phyloP scores from a whole-genome alignment of 1,140 invertebrate species.

The Magallana ariakensis region DNA sequence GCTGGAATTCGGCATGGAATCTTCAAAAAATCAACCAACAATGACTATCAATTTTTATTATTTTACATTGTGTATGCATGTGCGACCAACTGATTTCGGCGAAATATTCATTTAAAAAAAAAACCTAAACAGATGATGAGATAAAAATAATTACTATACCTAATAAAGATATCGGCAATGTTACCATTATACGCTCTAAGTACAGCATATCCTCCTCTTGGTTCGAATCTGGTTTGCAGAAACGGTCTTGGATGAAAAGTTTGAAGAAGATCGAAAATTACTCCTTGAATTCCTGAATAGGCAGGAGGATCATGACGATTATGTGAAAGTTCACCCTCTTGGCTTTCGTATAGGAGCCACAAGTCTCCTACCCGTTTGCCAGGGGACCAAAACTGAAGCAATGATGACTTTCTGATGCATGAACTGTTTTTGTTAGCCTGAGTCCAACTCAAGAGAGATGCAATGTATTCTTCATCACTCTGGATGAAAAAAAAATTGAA shows the following conservation, averaged over 20 bases:
- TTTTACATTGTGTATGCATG: too few species aligned
- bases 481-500: not conserved
- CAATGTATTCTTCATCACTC: slow-evolving; percentile 13
- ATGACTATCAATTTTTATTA: too few species aligned
- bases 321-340: not conserved
- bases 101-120: not conserved
- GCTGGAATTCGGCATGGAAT: slow-evolving; percentile 45
- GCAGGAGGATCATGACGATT: not conserved
- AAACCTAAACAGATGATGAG: too few species aligned
- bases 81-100: not conserved
- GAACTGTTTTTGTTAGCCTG: not conserved
- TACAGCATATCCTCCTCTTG: slow-evolving; percentile 37
- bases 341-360: slow-evolving; percentile 25
- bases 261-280: slow-evolving; percentile 19
- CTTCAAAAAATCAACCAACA: not conserved
- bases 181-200: not conserved
- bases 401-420: not conserved
- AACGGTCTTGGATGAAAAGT: slow-evolving; percentile 38
- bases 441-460: slow-evolving; percentile 22
- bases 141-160: slow-evolving; percentile 15
- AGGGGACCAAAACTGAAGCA: not conserved
- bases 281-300: not conserved
- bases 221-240: slow-evolving; percentile 41
- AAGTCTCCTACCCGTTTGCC: slow-evolving; percentile 28
- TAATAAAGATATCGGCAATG: slow-evolving; percentile 35